A percentile compares a stretch with the other conserved stretches of the same genome.
phyloP scores from a whole-genome alignment of 2,113 vertebrate species.

The Alethe diademata region DNA sequence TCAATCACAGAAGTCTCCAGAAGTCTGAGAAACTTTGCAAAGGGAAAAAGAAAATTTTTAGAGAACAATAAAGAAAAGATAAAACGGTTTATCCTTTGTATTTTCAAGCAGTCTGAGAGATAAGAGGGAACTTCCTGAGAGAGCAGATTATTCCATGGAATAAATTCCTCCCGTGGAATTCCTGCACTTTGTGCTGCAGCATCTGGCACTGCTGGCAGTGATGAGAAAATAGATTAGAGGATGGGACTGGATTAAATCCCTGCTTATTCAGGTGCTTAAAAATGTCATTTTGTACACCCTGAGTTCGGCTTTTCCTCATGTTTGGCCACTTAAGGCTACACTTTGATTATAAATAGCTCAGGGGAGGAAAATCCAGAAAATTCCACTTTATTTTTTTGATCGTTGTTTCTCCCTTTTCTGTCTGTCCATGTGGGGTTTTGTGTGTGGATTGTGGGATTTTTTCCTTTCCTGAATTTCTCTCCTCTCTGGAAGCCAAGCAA shows the following conservation, averaged over 20 bases:
- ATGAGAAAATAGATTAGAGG: slow-evolving; percentile 24
- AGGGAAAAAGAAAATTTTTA: background rate
- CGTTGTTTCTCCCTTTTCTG: background rate
- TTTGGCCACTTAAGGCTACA: background rate
- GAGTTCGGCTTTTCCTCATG: background rate
- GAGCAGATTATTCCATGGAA: background rate
- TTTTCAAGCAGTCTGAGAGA: background rate
- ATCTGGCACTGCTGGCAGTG: background rate
- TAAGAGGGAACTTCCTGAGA: background rate
- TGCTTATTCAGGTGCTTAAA: background rate
- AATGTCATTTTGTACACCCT: background rate
- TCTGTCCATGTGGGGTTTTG: background rate
- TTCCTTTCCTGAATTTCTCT: background rate
- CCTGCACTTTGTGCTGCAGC: slow-evolving; percentile 18
- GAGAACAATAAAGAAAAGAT: background rate
- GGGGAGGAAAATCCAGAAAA: background rate
- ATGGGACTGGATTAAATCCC: slow-evolving; percentile 4
- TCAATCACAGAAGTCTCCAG: background rate
- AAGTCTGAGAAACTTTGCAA: background rate
- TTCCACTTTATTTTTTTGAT: background rate
- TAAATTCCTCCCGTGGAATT: background rate
- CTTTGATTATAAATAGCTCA: background rate
- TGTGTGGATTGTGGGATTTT: background rate
- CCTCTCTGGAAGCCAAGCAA: background rate
- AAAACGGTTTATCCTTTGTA: background rate